These are phyloP conservation scores for Scaptomyza graminum DNA, from an alignment of 1,140 invertebrate genomes.

Conservation along the genomic window DNA sequence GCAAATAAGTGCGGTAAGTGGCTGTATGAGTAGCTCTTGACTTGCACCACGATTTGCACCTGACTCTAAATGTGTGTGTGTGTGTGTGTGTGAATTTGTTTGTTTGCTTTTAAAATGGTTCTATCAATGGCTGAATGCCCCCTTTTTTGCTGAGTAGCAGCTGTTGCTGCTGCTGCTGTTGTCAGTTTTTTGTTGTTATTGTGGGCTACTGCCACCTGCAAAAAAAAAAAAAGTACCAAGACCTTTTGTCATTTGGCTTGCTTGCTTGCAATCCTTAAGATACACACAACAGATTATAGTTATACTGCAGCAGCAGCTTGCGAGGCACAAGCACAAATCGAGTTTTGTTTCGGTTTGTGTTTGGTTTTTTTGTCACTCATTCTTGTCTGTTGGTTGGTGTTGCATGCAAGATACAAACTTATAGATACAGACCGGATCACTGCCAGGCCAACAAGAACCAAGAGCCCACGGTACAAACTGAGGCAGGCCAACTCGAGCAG, in stretches of 20 bases:
- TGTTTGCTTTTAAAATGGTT: conserved; percentile 26
- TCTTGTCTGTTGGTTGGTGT: conserved; percentile 25
- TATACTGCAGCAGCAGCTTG: conserved; percentile 26
- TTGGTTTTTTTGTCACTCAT: conserved; percentile 50
- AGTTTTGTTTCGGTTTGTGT: conserved; percentile 29
- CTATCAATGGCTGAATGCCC: conserved; percentile 21
- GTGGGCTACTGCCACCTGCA: conserved; percentile 22
- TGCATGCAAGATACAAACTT: conserved; percentile 74
- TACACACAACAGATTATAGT: conserved; percentile 68
- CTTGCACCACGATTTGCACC: conserved; percentile 27
- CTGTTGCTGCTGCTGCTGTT: conserved; percentile 8
- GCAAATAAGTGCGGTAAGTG: conserved; percentile 4
- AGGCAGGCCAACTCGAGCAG: conserved; percentile 51
- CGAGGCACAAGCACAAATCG: conserved; percentile 29
- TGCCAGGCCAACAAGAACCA: conserved; percentile 27
- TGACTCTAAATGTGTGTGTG: neutral
- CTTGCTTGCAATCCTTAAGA: conserved; percentile 60
- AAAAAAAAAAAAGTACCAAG: conserved; percentile 7
- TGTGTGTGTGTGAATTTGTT: neutral
- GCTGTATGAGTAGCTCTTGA: conserved; percentile 40
- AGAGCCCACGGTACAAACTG: neutral
- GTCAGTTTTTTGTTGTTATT: too few species aligned
- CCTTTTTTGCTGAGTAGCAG: neutral
- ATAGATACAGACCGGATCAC: conserved; percentile 60
- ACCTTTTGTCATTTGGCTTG: conserved; percentile 53